phyloP scores from a whole-genome alignment of 2,113 vertebrate species.

The Chelonoidis abingdonii region DNA sequence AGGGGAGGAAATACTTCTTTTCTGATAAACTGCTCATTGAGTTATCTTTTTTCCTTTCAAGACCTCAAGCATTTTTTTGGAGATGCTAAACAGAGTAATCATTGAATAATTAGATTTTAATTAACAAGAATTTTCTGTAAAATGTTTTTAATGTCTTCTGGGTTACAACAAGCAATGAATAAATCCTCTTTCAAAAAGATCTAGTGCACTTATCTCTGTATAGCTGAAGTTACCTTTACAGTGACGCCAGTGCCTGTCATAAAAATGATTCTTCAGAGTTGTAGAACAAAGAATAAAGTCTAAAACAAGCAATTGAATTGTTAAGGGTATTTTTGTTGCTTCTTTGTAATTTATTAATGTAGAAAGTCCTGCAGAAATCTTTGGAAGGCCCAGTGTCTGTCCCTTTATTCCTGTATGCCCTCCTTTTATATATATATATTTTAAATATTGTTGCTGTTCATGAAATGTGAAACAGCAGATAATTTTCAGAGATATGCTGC shows the following conservation, averaged over 20 bases:
- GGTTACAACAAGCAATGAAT: conserved; percentile 5
- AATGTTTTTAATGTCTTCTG: conserved; percentile 7
- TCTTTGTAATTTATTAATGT: conserved; percentile 21
- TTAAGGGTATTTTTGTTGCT: conserved; percentile 38
- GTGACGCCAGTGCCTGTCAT: conserved; percentile 8
- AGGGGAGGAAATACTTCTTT: conserved; percentile 21
- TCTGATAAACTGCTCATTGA: conserved; percentile 49
- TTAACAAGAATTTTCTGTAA: conserved; percentile 29
- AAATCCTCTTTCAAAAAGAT: conserved; percentile 37
- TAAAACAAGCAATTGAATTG: conserved; percentile 8
- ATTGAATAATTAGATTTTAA: conserved; percentile 61
- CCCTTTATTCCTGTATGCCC: neutral
- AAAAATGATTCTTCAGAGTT: conserved; percentile 13
- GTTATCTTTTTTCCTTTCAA: conserved; percentile 58
- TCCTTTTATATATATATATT: neutral
- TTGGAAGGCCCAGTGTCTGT: neutral
- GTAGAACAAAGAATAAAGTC: conserved; percentile 16
- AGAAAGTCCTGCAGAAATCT: neutral
- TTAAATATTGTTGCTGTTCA: neutral
- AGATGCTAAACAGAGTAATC: neutral
- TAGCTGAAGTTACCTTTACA: conserved; percentile 35
- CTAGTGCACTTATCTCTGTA: conserved; percentile 13
- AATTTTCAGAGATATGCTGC: neutral
- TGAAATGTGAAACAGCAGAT: neutral
- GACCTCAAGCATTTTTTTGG: conserved; percentile 42